These are phyloP conservation scores for Patiria pectinifera DNA, from an alignment of 53 echinoderm and acorn worm species.

Conservation along the genomic window DNA sequence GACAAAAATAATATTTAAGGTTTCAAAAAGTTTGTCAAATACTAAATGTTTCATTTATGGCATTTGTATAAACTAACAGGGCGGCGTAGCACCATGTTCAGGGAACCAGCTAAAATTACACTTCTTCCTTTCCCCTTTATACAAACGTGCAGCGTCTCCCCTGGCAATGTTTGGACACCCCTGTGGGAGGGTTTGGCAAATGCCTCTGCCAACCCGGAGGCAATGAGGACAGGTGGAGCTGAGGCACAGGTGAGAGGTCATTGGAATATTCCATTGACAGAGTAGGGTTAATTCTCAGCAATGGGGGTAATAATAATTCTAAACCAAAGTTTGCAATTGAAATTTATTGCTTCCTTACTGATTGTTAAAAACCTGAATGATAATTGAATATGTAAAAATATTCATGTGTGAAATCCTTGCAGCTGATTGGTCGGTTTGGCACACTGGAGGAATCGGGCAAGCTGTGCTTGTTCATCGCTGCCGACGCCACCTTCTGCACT, in stretches of 20 bases:
- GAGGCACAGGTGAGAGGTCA: constrained; percentile 69
- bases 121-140: not conserved
- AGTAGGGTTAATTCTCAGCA: too few relatives aligned
- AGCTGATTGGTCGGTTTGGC: constrained; percentile 68
- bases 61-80: too few relatives aligned
- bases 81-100: too few relatives aligned
- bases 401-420: not conserved
- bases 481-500: constrained; percentile 70
- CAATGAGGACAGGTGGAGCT: constrained; percentile 65
- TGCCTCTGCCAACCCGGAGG: constrained; percentile 57
- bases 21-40: too few relatives aligned
- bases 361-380: too few relatives aligned
- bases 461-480: constrained; percentile 69
- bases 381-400: too few relatives aligned
- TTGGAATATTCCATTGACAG: constrained; percentile 30
- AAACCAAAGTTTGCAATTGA: too few relatives aligned
- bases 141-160: constrained; percentile 52
- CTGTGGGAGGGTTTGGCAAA: constrained; percentile 51
- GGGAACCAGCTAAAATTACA: too few relatives aligned
- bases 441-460: constrained; percentile 71
- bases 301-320: not conserved
- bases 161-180: constrained; percentile 73
- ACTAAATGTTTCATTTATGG: too few relatives aligned
- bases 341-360: too few relatives aligned
- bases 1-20: too few relatives aligned